phyloP scores from a whole-genome alignment of 2,113 vertebrate species.

The Python bivittatus region DNA sequence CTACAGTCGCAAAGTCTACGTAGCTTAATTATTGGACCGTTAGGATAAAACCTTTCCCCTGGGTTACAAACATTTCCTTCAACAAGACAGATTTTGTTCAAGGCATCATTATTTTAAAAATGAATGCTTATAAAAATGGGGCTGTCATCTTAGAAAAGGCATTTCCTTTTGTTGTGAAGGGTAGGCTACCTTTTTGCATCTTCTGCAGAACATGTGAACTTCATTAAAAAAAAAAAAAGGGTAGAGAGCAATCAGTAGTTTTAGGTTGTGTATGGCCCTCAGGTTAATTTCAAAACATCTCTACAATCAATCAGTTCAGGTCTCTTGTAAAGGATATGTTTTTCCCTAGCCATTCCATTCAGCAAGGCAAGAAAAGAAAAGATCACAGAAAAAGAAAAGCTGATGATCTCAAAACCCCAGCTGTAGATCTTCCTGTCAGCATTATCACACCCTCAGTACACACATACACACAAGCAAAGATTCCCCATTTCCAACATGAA shows the following conservation, averaged over 20 bases:
- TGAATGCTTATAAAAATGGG: neutral
- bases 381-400: neutral
- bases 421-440: neutral
- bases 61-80: neutral
- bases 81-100: too few species aligned
- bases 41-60: neutral
- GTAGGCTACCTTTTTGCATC: neutral
- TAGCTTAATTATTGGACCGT: neutral
- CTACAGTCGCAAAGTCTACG: neutral
- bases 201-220: neutral
- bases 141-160: neutral
- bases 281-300: neutral
- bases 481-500: neutral
- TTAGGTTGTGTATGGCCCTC: neutral
- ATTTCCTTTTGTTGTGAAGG: neutral
- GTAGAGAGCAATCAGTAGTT: neutral
- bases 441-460: neutral
- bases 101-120: neutral
- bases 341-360: too few species aligned
- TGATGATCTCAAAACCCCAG: neutral
- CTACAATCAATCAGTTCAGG: neutral
- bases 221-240: neutral
- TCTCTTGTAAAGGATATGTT: neutral
- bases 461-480: neutral
- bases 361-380: neutral